Percentiles rank a stretch among this genome's conserved stretches.
phyloP scores from a whole-genome alignment of 2,113 vertebrate genomes.

The Lichenostomus cassidix region DNA sequence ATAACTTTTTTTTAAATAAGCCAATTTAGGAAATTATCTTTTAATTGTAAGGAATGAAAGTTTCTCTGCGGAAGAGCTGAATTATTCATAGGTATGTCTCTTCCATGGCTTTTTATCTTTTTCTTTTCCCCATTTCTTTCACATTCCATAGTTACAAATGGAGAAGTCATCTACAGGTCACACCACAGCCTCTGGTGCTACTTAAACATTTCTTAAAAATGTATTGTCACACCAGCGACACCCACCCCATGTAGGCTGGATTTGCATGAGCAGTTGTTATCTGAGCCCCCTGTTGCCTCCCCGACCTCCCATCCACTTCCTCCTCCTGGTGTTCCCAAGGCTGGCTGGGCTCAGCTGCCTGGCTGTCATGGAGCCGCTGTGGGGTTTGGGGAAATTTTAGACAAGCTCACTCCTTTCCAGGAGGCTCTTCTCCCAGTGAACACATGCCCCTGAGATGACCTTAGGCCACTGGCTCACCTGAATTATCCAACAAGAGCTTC shows the following conservation, averaged over 20 bases:
- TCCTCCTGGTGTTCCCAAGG: not conserved
- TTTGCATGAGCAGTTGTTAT: not conserved
- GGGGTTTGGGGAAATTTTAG: constrained; percentile 32
- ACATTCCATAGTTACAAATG: constrained; percentile 68
- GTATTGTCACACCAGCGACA: constrained; percentile 20
- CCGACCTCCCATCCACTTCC: not conserved
- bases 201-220: constrained; percentile 45
- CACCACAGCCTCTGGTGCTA: constrained; percentile 65
- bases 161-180: constrained; percentile 76
- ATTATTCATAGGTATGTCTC: constrained; percentile 13
- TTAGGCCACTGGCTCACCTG: not conserved
- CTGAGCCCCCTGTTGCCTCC: not conserved
- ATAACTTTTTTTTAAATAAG: not conserved
- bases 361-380: not conserved
- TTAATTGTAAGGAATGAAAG: not conserved
- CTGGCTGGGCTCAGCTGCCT: not conserved
- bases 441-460: not conserved
- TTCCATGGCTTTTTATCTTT: not conserved
- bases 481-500: not conserved
- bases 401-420: constrained; percentile 22
- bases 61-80: not conserved
- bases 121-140: constrained; percentile 5
- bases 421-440: not conserved
- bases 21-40: not conserved
- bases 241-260: constrained; percentile 2